These are phyloP conservation scores for Xestoiulus laeticollis DNA, from an alignment of 2,888 invertebrate species.

Conservation along the genomic window DNA sequence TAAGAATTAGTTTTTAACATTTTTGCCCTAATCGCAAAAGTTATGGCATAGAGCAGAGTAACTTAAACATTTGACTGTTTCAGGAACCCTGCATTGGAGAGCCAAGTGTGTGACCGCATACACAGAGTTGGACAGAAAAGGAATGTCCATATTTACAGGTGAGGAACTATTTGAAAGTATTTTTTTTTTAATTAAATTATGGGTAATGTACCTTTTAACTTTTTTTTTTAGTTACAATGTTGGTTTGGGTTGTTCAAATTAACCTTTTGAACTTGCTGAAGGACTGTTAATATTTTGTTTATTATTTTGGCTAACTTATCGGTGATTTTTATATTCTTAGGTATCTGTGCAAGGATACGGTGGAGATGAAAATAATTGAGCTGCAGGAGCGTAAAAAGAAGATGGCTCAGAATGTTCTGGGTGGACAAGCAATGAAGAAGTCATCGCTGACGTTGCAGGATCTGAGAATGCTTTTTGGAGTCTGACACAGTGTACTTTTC, in stretches of 20 bases:
- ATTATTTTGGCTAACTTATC: not conserved
- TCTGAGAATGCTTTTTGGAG: slow-evolving; percentile 67
- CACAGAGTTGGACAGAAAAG: slow-evolving; percentile 89
- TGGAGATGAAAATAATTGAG: slow-evolving; percentile 84
- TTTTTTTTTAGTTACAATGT: too few relatives aligned
- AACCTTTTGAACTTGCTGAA: too few relatives aligned
- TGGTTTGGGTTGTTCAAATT: too few relatives aligned
- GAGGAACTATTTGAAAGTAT: slow-evolving; percentile 48
- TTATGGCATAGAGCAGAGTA: not conserved
- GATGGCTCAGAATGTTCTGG: slow-evolving; percentile 80
- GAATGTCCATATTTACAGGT: slow-evolving; percentile 84
- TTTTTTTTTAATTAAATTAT: too few relatives aligned
- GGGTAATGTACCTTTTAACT: too few relatives aligned
- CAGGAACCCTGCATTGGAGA: slow-evolving; percentile 90
- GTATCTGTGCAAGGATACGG: slow-evolving; percentile 83
- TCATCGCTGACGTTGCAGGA: slow-evolving; percentile 75
- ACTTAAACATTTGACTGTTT: not conserved
- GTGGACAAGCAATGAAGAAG: slow-evolving; percentile 61
- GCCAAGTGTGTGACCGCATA: slow-evolving; percentile 93
- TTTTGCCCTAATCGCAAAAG: not conserved
- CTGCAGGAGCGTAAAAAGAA: slow-evolving; percentile 83
- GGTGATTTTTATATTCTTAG: slow-evolving; percentile 64
- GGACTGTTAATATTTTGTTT: too few relatives aligned
- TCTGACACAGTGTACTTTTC: not conserved
- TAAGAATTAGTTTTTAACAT: slow-evolving; percentile 55